Evolutionary conservation across 2,113 vertebrate genomes (phyloP), one percentile per base, ranked within the genome.

Genomic region (Dendrocopos noguchii): DNA sequence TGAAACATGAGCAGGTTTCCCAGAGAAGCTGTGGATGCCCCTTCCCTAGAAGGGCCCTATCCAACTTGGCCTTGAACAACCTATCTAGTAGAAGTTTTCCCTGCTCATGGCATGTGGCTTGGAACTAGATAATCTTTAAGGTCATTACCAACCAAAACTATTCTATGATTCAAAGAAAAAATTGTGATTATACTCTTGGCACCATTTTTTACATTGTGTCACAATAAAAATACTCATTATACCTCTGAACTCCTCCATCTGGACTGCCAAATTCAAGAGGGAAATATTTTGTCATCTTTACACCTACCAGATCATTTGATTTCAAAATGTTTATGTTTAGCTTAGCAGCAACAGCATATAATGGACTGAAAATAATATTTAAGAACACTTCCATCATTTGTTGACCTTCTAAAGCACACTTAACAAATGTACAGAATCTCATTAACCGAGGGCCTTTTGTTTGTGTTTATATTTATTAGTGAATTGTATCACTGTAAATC

Each of bases 271-370:
- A 44, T 72, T 65, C 31, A 68, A 61, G 36, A 79, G 20, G 27
- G 84, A 87, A 75, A 68, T 93, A 92, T 76, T 92, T 93, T 88
- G 39, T 91, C 66, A 76, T 78, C 50, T 72, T 84, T 72, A 87
- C 68, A 68, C 44, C 19, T 84, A 44, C 57, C 53, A 15, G 5
- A 44, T 81, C 36, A 24, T 66, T 93, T 60, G 12, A 56, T 84
- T 80, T 65, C 33, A 61, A 80, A 88, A 80, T 84, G 34, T 84
- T 94, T 75, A 24, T 66, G 36, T 81, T 67, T 46, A 80, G 36
- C 56, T 67, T 34, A 36, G 70, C 86, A 88, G 59, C 50, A 61
- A 36, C 44, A 76, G 60, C 20, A 25, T 66, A 20, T n/a, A 68
- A 61, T 12, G 25, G 53, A 25, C 28, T 19, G 55, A 33, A 89